Conservation (phyloP, 2,888 invertebrate genomes). For the Xestia sexstrigata region DNA sequence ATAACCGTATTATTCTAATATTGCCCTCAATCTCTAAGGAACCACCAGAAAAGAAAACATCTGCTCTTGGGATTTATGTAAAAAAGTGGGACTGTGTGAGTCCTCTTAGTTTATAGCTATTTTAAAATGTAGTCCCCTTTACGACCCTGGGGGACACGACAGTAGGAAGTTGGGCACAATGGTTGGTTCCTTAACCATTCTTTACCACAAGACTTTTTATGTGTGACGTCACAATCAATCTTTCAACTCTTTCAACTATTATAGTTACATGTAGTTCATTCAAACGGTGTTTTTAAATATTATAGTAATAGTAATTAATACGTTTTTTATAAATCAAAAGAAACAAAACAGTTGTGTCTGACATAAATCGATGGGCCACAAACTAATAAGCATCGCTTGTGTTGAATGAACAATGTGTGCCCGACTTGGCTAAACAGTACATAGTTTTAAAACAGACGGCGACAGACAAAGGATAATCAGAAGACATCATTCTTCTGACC, state of each 20-base stretch:
- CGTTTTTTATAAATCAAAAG: not conserved
- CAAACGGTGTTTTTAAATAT: not conserved
- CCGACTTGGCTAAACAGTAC: not conserved
- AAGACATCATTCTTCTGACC: not conserved
- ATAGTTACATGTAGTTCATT: not conserved
- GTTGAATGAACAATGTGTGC: not conserved
- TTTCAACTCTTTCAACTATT: not conserved
- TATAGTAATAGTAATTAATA: too few species aligned
- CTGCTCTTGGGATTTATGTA: too few species aligned
- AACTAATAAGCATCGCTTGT: not conserved
- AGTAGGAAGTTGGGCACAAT: not conserved
- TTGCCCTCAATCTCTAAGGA: too few species aligned
- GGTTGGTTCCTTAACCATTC: not conserved
- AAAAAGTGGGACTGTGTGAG: too few species aligned
- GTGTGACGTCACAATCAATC: not conserved
- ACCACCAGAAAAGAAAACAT: too few species aligned
- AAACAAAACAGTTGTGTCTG: not conserved
- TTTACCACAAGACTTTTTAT: not conserved
- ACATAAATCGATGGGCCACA: not conserved
- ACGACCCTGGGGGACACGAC: not conserved
- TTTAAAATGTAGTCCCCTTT: not conserved
- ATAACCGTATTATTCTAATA: too few species aligned
- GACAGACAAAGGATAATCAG: not conserved
- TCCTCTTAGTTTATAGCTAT: not conserved
- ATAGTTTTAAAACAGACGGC: not conserved